A percentile compares a stretch with the other conserved stretches of the same genome.
Conservation (phyloP, 2,113 vertebrate genomes). For the Limnothrissa miodon region DNA sequence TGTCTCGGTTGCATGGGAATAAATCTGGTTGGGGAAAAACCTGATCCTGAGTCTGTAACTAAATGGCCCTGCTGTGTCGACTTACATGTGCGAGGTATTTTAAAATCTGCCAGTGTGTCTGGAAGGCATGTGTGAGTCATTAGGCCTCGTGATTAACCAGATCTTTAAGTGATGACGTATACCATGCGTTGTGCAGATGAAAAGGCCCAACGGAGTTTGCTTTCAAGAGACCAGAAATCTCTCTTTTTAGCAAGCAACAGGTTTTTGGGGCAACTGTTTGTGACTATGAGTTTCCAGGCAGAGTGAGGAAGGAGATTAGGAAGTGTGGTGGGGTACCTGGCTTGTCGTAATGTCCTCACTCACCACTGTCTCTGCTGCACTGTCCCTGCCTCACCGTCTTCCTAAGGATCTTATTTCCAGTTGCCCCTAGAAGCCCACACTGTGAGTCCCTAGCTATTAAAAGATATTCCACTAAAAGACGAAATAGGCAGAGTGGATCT, state of each 20-base stretch:
- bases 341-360: background rate
- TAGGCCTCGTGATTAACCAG: conserved; percentile 35
- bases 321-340: background rate
- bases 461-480: background rate
- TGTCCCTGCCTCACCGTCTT: background rate
- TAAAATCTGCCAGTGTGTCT: conserved; percentile 25
- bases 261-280: background rate
- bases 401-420: background rate
- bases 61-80: conserved; percentile 2
- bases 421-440: background rate
- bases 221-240: conserved; percentile 31
- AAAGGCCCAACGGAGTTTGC: conserved; percentile 27
- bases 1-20: background rate
- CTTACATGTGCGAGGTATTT: conserved; percentile 33
- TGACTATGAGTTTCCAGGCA: background rate
- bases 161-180: conserved; percentile 28
- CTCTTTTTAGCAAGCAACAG: conserved; percentile 31
- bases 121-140: conserved; percentile 41
- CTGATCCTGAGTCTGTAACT: background rate
- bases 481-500: too few relatives aligned
- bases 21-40: background rate
- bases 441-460: background rate
- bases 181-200: conserved; percentile 32
- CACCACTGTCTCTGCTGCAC: background rate
- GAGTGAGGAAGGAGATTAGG: background rate